Percentiles rank a stretch among this genome's conserved stretches.
Conservation (phyloP, 2,888 invertebrate species). For the Temnothorax ravouxi region DNA sequence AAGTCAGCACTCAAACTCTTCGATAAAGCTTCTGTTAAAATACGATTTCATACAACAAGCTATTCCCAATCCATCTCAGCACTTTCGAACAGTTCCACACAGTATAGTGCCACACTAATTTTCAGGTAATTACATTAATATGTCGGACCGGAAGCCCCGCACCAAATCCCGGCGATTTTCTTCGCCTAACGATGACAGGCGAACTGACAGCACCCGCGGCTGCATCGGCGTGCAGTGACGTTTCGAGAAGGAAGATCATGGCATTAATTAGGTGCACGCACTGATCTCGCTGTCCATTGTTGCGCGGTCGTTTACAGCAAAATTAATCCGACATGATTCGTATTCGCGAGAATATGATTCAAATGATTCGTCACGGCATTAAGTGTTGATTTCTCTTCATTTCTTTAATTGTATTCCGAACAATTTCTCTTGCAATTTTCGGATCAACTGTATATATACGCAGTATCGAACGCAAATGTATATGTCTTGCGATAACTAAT, state of each 20-base stretch:
- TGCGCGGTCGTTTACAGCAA: conserved; percentile 25
- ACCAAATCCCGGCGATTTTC: conserved; percentile 47
- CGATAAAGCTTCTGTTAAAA: neutral
- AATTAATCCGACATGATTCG: conserved; percentile 13
- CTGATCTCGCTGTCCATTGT: conserved; percentile 46
- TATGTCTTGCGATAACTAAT: neutral
- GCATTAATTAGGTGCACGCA: conserved; percentile 51
- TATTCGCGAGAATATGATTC: too few species aligned
- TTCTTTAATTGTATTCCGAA: neutral
- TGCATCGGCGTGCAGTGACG: conserved; percentile 45
- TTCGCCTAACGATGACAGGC: conserved; percentile 56
- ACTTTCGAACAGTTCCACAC: conserved; percentile 29
- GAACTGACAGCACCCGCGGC: conserved; percentile 56
- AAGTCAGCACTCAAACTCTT: neutral
- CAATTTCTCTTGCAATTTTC: neutral
- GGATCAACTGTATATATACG: neutral
- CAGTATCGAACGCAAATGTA: neutral
- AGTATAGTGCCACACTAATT: conserved; percentile 19
- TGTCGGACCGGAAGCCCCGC: conserved; percentile 34
- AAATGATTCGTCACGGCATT: neutral
- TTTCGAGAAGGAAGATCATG: conserved; percentile 55
- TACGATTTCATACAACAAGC: neutral
- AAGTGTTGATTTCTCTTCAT: neutral
- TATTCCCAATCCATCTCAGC: neutral
- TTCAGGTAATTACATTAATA: conserved; percentile 37